phyloP scores from a whole-genome alignment of 2,797 vertebrate species.

The Mormyrus hasselquistii region DNA sequence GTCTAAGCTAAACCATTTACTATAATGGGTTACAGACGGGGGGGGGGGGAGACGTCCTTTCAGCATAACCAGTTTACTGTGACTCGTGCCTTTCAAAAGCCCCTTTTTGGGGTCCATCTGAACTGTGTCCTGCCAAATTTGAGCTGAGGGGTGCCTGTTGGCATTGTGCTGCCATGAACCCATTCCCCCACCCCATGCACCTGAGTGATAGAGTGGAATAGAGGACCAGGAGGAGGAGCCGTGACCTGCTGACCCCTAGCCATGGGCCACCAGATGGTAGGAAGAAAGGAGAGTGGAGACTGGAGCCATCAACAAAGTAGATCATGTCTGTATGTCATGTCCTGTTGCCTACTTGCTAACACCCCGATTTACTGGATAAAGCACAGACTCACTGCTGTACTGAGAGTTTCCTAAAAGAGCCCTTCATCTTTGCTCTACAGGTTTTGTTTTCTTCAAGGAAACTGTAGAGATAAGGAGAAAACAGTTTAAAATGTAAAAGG shows the following conservation, averaged over 20 bases:
- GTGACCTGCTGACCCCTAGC: background rate
- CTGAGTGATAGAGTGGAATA: background rate
- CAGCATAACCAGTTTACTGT: slow-evolving; percentile 4
- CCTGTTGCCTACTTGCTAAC: background rate
- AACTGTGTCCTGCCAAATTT: background rate
- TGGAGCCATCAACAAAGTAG: background rate
- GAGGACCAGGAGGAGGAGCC: background rate
- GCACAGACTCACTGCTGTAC: background rate
- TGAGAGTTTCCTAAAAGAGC: background rate
- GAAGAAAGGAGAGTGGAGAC: background rate
- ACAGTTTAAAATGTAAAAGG: background rate
- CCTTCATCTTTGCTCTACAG: background rate
- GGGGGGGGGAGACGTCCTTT: background rate
- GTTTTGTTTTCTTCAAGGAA: background rate
- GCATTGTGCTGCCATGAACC: background rate
- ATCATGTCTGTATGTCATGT: background rate
- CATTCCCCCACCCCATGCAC: background rate
- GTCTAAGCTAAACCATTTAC: background rate
- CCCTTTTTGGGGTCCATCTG: background rate
- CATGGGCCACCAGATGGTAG: background rate
- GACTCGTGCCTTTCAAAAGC: background rate
- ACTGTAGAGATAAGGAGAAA: background rate
- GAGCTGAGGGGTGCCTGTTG: background rate
- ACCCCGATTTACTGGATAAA: background rate
- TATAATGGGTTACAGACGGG: background rate